Percentiles rank a stretch among this genome's conserved stretches.
Conservation (phyloP, 2,113 vertebrate genomes). For the Mus spicilegus region DNA sequence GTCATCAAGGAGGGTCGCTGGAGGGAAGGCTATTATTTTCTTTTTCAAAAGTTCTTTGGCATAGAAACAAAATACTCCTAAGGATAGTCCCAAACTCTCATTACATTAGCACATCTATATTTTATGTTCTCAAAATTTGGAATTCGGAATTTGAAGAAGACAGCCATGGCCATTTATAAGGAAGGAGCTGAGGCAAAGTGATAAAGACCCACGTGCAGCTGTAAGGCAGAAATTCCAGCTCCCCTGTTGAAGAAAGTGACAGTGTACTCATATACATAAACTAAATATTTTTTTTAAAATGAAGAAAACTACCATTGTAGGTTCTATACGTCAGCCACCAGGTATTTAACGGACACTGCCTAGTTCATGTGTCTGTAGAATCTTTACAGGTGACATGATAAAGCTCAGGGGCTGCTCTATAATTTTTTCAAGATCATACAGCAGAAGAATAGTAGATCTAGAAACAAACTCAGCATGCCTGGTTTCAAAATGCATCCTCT, state of each 20-base stretch:
- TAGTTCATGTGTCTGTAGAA: no score
- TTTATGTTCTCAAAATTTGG: background rate
- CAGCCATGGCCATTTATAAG: background rate
- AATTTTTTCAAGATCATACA: no score
- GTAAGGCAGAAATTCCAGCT: background rate
- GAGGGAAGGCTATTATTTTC: background rate
- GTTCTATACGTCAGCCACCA: background rate
- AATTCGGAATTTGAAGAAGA: background rate
- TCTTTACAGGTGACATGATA: no score
- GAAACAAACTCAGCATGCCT: no score
- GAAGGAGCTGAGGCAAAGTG: no score
- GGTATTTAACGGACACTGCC: no score
- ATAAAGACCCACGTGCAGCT: background rate
- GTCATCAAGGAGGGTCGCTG: background rate
- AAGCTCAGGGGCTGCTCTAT: no score
- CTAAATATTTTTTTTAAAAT: no score
- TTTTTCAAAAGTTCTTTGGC: constrained; percentile 22
- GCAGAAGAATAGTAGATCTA: no score
- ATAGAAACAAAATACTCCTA: background rate
- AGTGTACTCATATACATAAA: no score
- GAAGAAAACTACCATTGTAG: background rate
- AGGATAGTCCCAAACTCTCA: background rate
- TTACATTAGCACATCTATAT: background rate
- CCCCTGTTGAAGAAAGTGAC: background rate
- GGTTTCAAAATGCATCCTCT: background rate